phyloP scores from a whole-genome alignment of 2,888 invertebrate species.

The Brenthis daphne region DNA sequence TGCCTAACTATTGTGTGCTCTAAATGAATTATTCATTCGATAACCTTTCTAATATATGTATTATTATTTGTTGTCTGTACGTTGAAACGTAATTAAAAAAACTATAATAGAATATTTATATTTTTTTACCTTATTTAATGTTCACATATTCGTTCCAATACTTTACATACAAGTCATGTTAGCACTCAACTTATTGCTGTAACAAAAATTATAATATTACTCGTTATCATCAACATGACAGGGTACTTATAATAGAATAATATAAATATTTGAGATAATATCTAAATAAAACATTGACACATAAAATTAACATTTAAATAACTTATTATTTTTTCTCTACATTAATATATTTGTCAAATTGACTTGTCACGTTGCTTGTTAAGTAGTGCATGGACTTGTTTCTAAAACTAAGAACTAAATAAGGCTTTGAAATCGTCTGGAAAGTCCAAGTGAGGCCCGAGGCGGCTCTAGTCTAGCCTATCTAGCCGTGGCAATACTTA shows the following conservation, averaged over 20 bases:
- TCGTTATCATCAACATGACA: too few relatives aligned
- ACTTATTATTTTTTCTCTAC: background rate
- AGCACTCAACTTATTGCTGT: too few relatives aligned
- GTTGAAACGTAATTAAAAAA: background rate
- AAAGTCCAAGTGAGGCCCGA: constrained; percentile 34
- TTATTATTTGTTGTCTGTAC: background rate
- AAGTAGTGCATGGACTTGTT: constrained; percentile 1
- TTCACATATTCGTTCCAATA: too few relatives aligned
- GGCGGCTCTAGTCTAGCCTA: constrained; percentile 21
- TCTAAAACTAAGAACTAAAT: constrained; percentile 12
- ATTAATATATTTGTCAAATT: constrained; percentile 9
- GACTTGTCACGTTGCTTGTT: constrained; percentile 13
- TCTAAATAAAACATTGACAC: too few relatives aligned
- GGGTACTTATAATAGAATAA: too few relatives aligned
- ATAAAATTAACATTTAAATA: background rate
- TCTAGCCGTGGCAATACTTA: constrained; percentile 28
- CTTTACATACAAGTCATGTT: too few relatives aligned
- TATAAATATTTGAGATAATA: too few relatives aligned
- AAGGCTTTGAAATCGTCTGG: constrained; percentile 24
- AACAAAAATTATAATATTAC: too few relatives aligned
- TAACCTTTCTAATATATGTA: background rate
- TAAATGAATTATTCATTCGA: constrained; percentile 5
- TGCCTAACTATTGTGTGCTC: constrained; percentile 16
- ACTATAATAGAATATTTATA: background rate
- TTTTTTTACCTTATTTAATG: too few relatives aligned